These are phyloP conservation scores for Hypanus sabinus DNA, from an alignment of 2,113 vertebrate species.

Conservation along the genomic window DNA sequence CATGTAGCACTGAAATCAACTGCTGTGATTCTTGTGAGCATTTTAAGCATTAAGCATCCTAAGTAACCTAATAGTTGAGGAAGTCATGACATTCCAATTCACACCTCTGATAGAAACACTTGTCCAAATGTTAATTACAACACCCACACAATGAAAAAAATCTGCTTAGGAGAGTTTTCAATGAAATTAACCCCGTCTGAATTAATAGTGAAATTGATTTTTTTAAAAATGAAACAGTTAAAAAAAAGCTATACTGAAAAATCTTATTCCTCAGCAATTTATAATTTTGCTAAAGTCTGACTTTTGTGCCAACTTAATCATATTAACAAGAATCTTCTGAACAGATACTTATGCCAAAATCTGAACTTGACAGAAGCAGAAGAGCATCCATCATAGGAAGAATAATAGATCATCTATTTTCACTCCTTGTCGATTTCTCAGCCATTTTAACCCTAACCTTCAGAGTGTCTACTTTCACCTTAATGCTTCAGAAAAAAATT, in stretches of 20 bases:
- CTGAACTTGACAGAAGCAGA: neutral
- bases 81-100: neutral
- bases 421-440: neutral
- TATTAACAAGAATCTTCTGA: neutral
- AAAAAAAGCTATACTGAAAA: too few species aligned
- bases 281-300: neutral
- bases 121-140: neutral
- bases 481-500: conserved; percentile 23
- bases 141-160: neutral
- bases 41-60: too few species aligned
- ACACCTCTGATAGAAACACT: neutral
- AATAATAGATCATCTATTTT: neutral
- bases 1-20: neutral
- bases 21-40: neutral
- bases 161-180: neutral
- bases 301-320: neutral
- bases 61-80: too few species aligned
- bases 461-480: neutral
- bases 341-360: neutral
- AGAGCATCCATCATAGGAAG: neutral
- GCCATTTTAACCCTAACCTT: neutral
- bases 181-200: neutral
- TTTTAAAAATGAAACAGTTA: neutral
- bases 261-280: neutral
- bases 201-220: neutral